Base-by-base conservation (phyloP, 2,113 vertebrate species). In the Taxidea taxus region DNA sequence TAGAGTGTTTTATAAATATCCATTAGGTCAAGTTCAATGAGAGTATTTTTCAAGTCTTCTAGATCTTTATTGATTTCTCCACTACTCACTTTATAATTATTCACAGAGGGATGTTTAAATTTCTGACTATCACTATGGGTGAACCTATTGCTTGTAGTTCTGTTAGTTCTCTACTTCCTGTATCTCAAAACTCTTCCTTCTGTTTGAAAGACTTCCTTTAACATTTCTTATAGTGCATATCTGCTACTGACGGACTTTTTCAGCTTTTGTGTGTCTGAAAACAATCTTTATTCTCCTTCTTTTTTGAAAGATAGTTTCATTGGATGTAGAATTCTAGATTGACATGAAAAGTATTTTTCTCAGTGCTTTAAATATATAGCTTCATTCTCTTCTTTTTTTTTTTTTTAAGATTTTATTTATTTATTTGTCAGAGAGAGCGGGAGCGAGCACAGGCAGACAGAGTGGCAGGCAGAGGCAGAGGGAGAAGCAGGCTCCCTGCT, bases 271-370 rank as follows among this genome's bases (percentile, higher is more conserved):
- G 8, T 44, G 54, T 62, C 20, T 80, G 47, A 86, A 91, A 97
- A 64, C 18, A 70, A 13, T 70, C 49, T 96, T 72, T 82, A 34
- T n/a, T 68, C 12, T 51, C 11, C 7, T 66, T 86, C 13, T 58
- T 70, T 93, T 96, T 82, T 85, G 42, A 77, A 96, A 86, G 37
- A 23, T 70, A 58, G 11, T 72, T 96, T 96, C 27, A 56, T 15
- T 96, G 62, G 8, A 7, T 87, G 29, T 75, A 74, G 44, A 81
- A 89, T 88, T 81, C 64, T 51, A 91, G 47, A 42, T n/a, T 7
- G 44, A 81, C 10, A 90, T 83, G 70, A 51, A 39, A 72, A 31
- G 74, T 77, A 23, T 77, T 72, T 88, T 7, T 80, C 49, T 96
- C 70, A 96, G 23, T 29, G 77, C 6, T 78, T 91, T 56, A 62